phyloP scores from a whole-genome alignment of 1,140 invertebrate genomes.

The Sarcophaga bullata region DNA sequence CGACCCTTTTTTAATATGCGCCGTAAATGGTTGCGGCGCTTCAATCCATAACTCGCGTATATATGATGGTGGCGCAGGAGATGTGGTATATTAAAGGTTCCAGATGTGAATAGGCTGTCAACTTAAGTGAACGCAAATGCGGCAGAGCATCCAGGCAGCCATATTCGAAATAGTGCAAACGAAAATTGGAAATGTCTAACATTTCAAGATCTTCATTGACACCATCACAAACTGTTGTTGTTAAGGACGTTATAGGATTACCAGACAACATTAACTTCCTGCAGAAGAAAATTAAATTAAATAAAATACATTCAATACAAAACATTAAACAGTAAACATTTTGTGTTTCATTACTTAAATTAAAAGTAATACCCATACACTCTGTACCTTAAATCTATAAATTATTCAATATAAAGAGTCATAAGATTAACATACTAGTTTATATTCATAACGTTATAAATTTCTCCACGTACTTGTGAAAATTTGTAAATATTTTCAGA shows the following conservation, averaged over 20 bases:
- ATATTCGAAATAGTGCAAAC: constrained; percentile 78
- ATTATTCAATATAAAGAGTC: too few relatives aligned
- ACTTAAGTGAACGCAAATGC: constrained; percentile 74
- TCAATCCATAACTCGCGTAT: constrained; percentile 78
- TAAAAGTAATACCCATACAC: too few relatives aligned
- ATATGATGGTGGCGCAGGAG: constrained; percentile 75
- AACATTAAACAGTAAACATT: background rate
- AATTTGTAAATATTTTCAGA: too few relatives aligned
- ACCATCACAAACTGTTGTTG: constrained; percentile 82
- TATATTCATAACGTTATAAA: too few relatives aligned
- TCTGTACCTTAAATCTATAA: too few relatives aligned
- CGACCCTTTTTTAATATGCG: constrained; percentile 57
- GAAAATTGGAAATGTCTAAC: constrained; percentile 80
- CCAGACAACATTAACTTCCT: constrained; percentile 75
- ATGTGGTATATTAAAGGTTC: constrained; percentile 79
- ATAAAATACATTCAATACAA: background rate
- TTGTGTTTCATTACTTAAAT: too few relatives aligned
- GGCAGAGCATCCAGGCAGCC: constrained; percentile 80
- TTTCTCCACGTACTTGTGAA: too few relatives aligned
- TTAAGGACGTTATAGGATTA: constrained; percentile 83
- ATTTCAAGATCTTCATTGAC: constrained; percentile 80
- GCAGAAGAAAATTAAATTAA: too few relatives aligned
- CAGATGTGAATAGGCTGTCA: constrained; percentile 76
- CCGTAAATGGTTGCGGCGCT: constrained; percentile 67
- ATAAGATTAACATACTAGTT: too few relatives aligned